phyloP scores from a whole-genome alignment of 1,140 invertebrate species.

The Macrocentrus cingulum region DNA sequence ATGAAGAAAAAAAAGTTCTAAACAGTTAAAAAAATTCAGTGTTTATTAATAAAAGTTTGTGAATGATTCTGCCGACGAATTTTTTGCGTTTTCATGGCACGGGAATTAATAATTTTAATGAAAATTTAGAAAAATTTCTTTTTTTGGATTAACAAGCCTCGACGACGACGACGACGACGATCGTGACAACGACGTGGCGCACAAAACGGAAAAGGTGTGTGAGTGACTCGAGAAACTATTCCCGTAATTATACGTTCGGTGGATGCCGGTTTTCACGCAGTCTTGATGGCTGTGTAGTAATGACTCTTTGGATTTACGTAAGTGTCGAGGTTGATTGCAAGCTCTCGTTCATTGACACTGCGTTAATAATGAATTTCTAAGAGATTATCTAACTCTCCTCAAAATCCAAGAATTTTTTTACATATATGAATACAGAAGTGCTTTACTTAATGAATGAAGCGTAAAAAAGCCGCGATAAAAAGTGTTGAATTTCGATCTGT shows the following conservation, averaged over 20 bases:
- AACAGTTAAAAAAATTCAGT: neutral
- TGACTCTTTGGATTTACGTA: slow-evolving; percentile 14
- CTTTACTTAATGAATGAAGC: too few species aligned
- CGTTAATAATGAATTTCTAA: slow-evolving; percentile 3
- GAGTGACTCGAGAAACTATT: slow-evolving; percentile 2
- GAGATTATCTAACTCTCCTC: too few species aligned
- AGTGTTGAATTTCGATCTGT: too few species aligned
- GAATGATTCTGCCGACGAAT: neutral
- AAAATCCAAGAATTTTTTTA: too few species aligned
- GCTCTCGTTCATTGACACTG: slow-evolving; percentile 11
- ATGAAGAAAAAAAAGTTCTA: neutral
- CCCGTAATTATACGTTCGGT: neutral
- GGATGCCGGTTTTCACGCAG: slow-evolving; percentile 4
- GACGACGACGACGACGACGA: neutral
- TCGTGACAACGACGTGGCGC: too few species aligned
- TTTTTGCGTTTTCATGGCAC: too few species aligned
- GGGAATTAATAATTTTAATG: too few species aligned
- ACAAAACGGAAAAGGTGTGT: neutral
- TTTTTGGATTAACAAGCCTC: too few species aligned
- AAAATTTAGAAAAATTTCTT: too few species aligned
- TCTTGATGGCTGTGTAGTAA: slow-evolving; percentile 4
- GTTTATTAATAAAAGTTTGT: neutral
- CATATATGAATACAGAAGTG: too few species aligned
- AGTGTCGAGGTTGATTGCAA: slow-evolving; percentile 4
- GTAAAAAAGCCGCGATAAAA: too few species aligned